A percentile compares a stretch with the other conserved stretches of the same genome.
phyloP scores from a whole-genome alignment of 2,113 vertebrate species.

The Macrotis lagotis region DNA sequence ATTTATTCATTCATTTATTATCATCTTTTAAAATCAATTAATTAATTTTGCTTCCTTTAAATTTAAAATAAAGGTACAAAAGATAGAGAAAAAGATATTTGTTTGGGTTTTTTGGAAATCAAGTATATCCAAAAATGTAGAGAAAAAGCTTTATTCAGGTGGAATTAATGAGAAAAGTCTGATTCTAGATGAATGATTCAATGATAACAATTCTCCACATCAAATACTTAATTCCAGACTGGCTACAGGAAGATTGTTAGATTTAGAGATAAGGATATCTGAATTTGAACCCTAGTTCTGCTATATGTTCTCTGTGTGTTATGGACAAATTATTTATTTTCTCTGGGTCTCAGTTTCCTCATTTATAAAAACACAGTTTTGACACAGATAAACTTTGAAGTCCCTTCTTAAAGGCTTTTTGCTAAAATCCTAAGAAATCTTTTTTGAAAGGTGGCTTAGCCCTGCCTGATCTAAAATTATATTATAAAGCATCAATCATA shows the following conservation, averaged over 20 bases:
- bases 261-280: not conserved
- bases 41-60: not conserved
- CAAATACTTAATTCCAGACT: conserved; percentile 47
- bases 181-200: conserved; percentile 75
- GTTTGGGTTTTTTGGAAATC: not conserved
- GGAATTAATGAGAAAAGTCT: conserved; percentile 75
- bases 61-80: conserved; percentile 45
- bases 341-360: not conserved
- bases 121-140: conserved; percentile 55
- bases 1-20: no score
- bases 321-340: not conserved
- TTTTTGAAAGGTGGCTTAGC: no score
- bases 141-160: conserved; percentile 48
- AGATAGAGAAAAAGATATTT: conserved; percentile 52
- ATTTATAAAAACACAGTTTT: not conserved
- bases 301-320: not conserved
- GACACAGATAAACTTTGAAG: not conserved
- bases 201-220: conserved; percentile 71
- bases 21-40: no score
- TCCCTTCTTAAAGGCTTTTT: not conserved
- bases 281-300: not conserved
- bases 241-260: not conserved
- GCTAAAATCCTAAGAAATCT: not conserved
- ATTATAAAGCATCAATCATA: no score
- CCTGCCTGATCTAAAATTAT: no score